A percentile compares a stretch with the other conserved stretches of the same genome.
Conservation (phyloP, 2,888 invertebrate genomes). For the Heliconius erato region DNA sequence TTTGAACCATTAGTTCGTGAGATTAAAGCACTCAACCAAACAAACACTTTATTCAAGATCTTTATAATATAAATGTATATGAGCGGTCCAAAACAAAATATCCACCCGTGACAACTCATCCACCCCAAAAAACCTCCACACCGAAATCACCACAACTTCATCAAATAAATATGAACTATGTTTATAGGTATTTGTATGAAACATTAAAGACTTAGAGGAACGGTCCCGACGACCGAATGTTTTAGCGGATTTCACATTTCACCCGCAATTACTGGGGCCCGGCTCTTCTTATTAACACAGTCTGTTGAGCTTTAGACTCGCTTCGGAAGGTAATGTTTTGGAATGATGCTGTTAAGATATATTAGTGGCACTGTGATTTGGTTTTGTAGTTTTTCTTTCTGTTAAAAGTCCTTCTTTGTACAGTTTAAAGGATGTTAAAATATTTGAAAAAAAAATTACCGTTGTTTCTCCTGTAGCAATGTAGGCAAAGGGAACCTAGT, state of each 20-base stretch:
- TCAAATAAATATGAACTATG: slow-evolving; percentile 59
- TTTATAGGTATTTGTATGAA: slow-evolving; percentile 52
- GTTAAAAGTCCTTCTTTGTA: too few relatives aligned
- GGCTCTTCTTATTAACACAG: slow-evolving; percentile 41
- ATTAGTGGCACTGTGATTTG: slow-evolving; percentile 10
- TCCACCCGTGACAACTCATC: slow-evolving; percentile 47
- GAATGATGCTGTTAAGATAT: slow-evolving; percentile 14
- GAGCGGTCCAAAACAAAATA: slow-evolving; percentile 25
- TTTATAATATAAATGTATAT: too few relatives aligned
- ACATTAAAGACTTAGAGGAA: slow-evolving; percentile 39
- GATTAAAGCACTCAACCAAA: too few relatives aligned
- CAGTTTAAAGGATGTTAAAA: too few relatives aligned
- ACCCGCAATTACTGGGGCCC: slow-evolving; percentile 33
- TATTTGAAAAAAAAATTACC: too few relatives aligned
- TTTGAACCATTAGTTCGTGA: too few relatives aligned
- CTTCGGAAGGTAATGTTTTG: slow-evolving; percentile 35
- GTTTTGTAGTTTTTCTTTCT: background rate
- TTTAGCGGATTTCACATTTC: slow-evolving; percentile 42
- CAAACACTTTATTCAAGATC: too few relatives aligned
- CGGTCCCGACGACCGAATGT: slow-evolving; percentile 28
- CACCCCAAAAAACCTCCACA: slow-evolving; percentile 51
- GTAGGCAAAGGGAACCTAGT: too few relatives aligned
- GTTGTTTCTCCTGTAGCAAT: too few relatives aligned
- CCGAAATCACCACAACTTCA: slow-evolving; percentile 60
- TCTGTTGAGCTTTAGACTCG: slow-evolving; percentile 42